Conservation (phyloP, 2,888 invertebrate species). For the Leptopilina syphax region DNA sequence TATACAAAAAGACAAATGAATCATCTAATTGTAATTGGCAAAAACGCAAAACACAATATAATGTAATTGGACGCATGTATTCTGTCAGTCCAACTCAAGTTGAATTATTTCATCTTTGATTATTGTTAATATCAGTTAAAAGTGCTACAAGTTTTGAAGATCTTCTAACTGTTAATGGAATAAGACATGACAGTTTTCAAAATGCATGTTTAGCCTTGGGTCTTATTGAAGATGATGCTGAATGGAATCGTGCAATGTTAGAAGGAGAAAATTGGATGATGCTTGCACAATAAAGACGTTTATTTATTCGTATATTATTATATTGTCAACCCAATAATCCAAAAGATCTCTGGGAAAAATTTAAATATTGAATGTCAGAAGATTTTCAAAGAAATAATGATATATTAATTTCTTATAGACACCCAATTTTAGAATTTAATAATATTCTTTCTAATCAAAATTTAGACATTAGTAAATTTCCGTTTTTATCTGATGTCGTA, state of each 20-base stretch:
- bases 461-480: neutral
- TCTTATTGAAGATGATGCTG: too few species aligned
- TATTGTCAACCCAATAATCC: conserved; percentile 58
- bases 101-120: neutral
- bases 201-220: conserved; percentile 15
- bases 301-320: conserved; percentile 64
- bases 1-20: neutral
- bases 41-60: too few species aligned
- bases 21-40: neutral
- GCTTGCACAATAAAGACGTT: conserved; percentile 58
- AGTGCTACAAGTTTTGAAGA: conserved; percentile 39
- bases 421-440: conserved; percentile 21
- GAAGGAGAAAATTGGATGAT: conserved; percentile 42
- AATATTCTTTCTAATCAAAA: neutral
- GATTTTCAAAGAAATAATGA: conserved; percentile 37
- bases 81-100: conserved; percentile 44
- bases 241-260: too few species aligned
- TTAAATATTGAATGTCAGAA: conserved; percentile 54
- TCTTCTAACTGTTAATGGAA: conserved; percentile 37
- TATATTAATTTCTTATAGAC: neutral
- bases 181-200: neutral
- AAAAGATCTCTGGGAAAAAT: conserved; percentile 50
- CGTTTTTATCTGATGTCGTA: neutral
- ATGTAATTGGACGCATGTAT: neutral
- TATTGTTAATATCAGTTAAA: conserved; percentile 33